Evolutionary conservation across 2,113 vertebrate species (phyloP), one percentile per base, ranked within the genome.

Genomic region (Pelecanus crispus): DNA sequence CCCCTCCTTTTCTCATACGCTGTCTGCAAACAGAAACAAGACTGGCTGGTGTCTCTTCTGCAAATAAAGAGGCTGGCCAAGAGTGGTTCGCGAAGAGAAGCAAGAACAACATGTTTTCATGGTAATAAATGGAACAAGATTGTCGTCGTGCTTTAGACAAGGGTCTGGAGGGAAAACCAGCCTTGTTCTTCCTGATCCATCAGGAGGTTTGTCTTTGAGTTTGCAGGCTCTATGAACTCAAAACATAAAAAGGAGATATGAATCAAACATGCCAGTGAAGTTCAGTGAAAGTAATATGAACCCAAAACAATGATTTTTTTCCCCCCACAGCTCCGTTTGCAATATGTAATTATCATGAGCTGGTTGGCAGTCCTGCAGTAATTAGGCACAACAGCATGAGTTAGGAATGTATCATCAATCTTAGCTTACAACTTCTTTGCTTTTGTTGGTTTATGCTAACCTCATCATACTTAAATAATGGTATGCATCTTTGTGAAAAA

Each of bases 331-430:
- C 26, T 73, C 81, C 79, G 45, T 86, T 95, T 96, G 58, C 74
- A 88, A 44, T 81, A n/a, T 75, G 63, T 59, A 92, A 90, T 94
- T 95, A 90, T 77, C 72, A 72, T 52, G 71, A 90, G 34, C 32
- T 92, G 50, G 65, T 92, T 94, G 68, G 85, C 77, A 94, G 63
- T 61, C 85, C 87, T 92, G 85, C 77, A 77, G 62, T 70, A 96
- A 78, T 40, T 52, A 93, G 79, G 66, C 32, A 86, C 45, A 96
- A 67, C 68, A 86, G 90, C 52, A 62, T 58, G 50, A 94, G 67
- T 85, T 82, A 95, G 89, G 72, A 91, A 96, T 70, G 45, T 86
- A 71, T 85, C 84, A 95, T 75, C 86, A 84, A 32, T 67, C 80
- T 94, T 59, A 90, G 34, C 59, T 63, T 91, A 75, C 40, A 38